Base-by-base conservation (phyloP, 2,888 invertebrate genomes). In the Agrotis segetum region DNA sequence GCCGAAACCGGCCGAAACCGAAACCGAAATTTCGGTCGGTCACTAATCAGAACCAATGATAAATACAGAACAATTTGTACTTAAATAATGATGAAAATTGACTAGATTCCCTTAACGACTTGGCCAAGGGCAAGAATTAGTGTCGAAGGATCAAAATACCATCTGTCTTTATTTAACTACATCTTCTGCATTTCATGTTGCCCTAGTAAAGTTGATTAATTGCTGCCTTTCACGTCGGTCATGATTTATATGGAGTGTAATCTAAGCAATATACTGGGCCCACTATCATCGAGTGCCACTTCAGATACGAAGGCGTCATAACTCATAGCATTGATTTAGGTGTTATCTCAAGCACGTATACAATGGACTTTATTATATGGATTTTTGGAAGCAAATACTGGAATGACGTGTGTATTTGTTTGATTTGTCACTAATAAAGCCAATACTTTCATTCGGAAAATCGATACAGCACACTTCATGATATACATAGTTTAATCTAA, bases 301-400 rank as follows among this genome's bases (percentile, higher is more conserved):
- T 72, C 79, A 92, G 88, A 87, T 89, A 87, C 62, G 2, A 53
- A 83, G 88, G 89, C 93, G 92, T 92, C 92, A 92, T 82, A 83
- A 84, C 90, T 92, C 92, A 92, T 82, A 83, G 85, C 90, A 92
- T 94, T 92, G 92, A 92, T 93, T 93, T 80, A 80, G 67, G 14
- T 40, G 60, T 80, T 86, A 87, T 86, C 88, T 83, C 58, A 19
- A 68, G 77, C 68, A 76, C 70, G 65, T 77, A 82, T 63, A 78
- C 67, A 70, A 62, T 13, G 21, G 76, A 84, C 74, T 82, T 81
- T 79, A 86, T 84, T 84, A 81, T 49, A 71, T 67, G 46, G 29
- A 55, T 64, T 67, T 79, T 75, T 68, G 58, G 47, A 62, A 61
- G 46, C 46, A 62, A 58, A 75, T 75, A 66, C 50, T 78, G 34